Conservation (phyloP, 2,113 vertebrate species). For the Neomonachus schauinslandi region DNA sequence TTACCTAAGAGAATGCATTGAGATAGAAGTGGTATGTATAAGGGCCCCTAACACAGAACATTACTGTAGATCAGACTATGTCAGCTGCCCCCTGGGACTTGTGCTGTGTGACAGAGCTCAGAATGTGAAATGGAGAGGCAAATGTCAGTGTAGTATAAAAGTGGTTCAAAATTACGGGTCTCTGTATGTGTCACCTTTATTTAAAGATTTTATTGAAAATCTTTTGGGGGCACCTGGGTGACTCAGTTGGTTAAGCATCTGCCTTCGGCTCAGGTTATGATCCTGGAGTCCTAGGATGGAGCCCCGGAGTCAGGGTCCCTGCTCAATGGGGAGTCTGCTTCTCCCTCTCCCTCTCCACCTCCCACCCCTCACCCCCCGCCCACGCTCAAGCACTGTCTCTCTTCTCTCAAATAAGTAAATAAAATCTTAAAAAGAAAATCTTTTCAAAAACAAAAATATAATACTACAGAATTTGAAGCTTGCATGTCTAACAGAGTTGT, state of each 20-base stretch:
- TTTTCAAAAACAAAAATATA: background rate
- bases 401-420: background rate
- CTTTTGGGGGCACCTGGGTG: background rate
- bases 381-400: background rate
- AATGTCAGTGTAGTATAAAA: background rate
- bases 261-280: background rate
- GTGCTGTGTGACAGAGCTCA: background rate
- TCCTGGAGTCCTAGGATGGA: background rate
- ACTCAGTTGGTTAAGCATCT: background rate
- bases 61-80: background rate
- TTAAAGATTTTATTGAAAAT: conserved; percentile 8
- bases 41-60: background rate
- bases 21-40: background rate
- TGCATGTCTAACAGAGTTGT: background rate
- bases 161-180: background rate
- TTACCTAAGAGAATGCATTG: background rate
- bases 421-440: background rate
- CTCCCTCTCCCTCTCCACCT: background rate
- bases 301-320: background rate
- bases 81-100: background rate
- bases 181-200: background rate
- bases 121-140: background rate
- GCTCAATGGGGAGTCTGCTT: background rate
- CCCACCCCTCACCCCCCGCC: no score
- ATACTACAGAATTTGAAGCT: background rate